These are phyloP conservation scores for Pteronotus mesoamericanus DNA, from an alignment of 2,797 vertebrate species.

Conservation along the genomic window DNA sequence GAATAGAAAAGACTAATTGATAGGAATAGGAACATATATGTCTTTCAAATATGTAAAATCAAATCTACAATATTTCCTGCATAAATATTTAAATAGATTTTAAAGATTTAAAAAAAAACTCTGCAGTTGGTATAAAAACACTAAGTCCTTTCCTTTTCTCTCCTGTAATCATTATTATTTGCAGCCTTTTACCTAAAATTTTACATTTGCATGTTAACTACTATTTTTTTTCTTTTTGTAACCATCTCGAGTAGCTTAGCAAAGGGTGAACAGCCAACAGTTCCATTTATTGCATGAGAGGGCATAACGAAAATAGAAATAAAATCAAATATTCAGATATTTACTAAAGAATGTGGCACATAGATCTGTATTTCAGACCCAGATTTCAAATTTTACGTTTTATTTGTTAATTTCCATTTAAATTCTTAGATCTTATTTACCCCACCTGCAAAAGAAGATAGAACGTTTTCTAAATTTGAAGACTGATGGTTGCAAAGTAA, in stretches of 20 bases:
- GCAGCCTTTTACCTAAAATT: neutral
- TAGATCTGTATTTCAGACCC: neutral
- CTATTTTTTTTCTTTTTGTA: neutral
- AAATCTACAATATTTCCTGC: neutral
- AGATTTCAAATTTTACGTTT: neutral
- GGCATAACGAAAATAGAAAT: neutral
- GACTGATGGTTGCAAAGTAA: neutral
- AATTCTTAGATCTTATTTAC: neutral
- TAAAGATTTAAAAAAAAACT: neutral
- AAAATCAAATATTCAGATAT: neutral
- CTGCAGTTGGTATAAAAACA: neutral
- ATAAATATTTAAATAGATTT: neutral
- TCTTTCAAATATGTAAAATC: neutral
- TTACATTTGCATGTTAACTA: neutral
- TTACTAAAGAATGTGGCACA: neutral
- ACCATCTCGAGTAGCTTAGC: neutral
- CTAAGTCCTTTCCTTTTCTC: neutral
- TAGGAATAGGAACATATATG: neutral
- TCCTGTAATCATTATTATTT: neutral
- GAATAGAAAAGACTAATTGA: neutral
- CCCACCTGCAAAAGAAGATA: neutral
- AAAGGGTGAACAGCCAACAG: neutral
- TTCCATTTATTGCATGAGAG: neutral
- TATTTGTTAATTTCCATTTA: neutral
- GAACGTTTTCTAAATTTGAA: neutral